Evolutionary conservation across 2,797 vertebrate genomes (phyloP), one percentile per base, ranked within the genome.

Genomic region (Acomys russatus): DNA sequence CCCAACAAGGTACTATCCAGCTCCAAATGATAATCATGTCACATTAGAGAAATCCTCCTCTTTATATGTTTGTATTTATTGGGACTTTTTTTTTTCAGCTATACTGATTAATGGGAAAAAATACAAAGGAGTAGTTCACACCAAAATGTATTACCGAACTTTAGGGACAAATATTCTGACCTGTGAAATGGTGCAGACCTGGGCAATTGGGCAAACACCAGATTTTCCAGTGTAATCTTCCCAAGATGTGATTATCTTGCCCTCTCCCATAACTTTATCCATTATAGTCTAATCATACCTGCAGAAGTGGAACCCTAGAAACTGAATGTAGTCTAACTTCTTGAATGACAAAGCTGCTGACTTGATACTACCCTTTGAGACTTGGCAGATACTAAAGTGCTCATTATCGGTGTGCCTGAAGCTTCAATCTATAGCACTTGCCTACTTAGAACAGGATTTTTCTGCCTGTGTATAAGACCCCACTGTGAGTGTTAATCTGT

Each of bases 71-170:
- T 77, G 44, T 66, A 87, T 92, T n/a, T 91, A 73, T 74, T 94
- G 90, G 73, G 74, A 35, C 10, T 59, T 76, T 12, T 28, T 84
- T 88, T 94, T 92, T 61, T 90, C 59, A 88, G 73, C 35, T 92
- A 66, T 49, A 76, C 30, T 94, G 66, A 91, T 89, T 87, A 94
- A 71, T 93, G 35, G 12, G 9, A 33, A 91, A 92, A 86, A 96
- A 44, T 64, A 33, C 54, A 74, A 96, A 90, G 87, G 38, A 88
- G 44, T 84, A 74, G 18, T 77, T 95, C 33, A 79, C 73, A 88
- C 66, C 44, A 51, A 76, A 88, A 96, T 86, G 44, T 92, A 35
- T 92, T 92, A 77, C 3, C 82, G 73, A 76, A 95, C 56, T 94
- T 94, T 54, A 30, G n/a, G 63, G 73, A 71, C 56, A 96, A 86